Evolutionary conservation across 2,888 invertebrate genomes (phyloP).

Genomic region (Drosophila nr. fundita): DNA sequence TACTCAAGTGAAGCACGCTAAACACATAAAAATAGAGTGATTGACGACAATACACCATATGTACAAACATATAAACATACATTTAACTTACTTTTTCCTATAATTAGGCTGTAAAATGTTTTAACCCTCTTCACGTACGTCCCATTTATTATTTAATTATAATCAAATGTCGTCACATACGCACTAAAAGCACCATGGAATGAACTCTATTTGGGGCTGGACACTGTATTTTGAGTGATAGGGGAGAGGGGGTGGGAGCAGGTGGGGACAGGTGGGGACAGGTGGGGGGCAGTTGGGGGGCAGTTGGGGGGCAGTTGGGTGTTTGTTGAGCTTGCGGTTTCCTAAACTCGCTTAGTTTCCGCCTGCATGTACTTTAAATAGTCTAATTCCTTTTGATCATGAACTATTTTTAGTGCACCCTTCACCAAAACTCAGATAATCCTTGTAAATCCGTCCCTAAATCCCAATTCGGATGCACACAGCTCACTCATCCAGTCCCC

Average conservation of each 20-base stretch:
- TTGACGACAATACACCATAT: constrained; percentile 33
- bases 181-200: constrained; percentile 34
- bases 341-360: background rate
- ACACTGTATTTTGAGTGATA: background rate
- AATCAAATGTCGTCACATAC: constrained; percentile 33
- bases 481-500: constrained; percentile 1
- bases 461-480: background rate
- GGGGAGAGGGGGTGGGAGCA: background rate
- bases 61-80: constrained; percentile 1
- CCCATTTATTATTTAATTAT: constrained; percentile 59
- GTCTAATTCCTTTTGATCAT: constrained; percentile 6
- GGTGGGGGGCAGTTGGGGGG: background rate
- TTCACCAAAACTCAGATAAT: constrained; percentile 9
- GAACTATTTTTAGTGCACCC: constrained; percentile 27
- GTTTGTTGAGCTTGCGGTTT: background rate
- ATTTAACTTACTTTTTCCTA: constrained; percentile 18
- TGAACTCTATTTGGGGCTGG: constrained; percentile 6
- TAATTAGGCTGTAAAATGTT: constrained; percentile 38
- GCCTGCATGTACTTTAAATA: constrained; percentile 36
- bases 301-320: background rate
- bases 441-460: background rate
- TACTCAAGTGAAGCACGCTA: constrained; percentile 52
- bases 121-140: constrained; percentile 47
- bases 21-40: constrained; percentile 52
- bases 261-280: too few relatives aligned